Evolutionary conservation across 2,113 vertebrate species (phyloP).

Genomic region (Fukomys damarensis): DNA sequence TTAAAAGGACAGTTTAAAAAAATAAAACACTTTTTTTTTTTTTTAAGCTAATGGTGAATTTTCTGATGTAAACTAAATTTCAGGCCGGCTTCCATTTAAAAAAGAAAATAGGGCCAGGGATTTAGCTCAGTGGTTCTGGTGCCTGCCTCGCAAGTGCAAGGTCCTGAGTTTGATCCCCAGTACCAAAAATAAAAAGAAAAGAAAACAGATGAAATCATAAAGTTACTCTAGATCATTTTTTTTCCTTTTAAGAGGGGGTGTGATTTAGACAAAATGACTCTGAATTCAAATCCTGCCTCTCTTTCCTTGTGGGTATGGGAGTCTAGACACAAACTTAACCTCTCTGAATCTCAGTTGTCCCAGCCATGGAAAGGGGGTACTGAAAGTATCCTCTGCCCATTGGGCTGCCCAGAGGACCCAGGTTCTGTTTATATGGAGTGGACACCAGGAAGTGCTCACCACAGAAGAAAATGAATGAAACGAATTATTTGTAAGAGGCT

Average conservation of each 20-base stretch:
- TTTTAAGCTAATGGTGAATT: neutral
- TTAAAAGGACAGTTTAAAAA: neutral
- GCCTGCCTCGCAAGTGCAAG: too few species aligned
- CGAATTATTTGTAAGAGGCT: neutral
- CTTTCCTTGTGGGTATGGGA: neutral
- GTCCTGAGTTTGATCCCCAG: too few species aligned
- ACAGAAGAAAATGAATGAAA: neutral
- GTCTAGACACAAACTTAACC: neutral
- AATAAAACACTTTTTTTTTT: neutral
- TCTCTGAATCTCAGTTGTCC: neutral
- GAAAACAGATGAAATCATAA: neutral
- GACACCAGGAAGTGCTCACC: neutral
- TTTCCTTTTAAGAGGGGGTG: neutral
- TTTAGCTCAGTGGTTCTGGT: too few species aligned
- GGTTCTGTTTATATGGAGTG: neutral
- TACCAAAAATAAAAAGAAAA: too few species aligned
- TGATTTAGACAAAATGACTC: neutral
- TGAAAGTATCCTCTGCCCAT: neutral
- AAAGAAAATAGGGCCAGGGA: too few species aligned
- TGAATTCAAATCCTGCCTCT: neutral
- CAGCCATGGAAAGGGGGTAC: neutral
- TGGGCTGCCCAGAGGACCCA: too few species aligned
- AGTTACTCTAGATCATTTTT: neutral
- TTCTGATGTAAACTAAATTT: slow-evolving; percentile 16
- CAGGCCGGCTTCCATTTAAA: neutral